These are phyloP conservation scores for Melanotaenia parkinsoni DNA, from an alignment of 2,797 vertebrate species.

Conservation along the genomic window DNA sequence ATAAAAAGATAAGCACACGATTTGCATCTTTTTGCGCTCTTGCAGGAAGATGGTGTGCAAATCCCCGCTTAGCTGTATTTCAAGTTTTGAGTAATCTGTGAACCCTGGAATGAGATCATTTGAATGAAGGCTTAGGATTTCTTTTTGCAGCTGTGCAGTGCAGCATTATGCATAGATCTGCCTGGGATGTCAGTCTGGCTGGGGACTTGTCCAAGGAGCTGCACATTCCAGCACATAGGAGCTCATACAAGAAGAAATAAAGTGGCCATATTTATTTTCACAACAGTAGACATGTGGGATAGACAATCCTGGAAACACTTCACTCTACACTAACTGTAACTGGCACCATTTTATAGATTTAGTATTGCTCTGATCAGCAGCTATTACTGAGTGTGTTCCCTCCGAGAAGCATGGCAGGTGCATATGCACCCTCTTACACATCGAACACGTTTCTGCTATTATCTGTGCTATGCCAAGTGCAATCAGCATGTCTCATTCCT, in stretches of 20 bases:
- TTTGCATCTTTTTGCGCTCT: slow-evolving; percentile 26
- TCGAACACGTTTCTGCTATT: slow-evolving; percentile 60
- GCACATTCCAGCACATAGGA: slow-evolving; percentile 67
- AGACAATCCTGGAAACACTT: slow-evolving; percentile 56
- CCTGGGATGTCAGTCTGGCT: slow-evolving; percentile 59
- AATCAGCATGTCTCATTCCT: slow-evolving; percentile 72
- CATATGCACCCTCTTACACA: slow-evolving; percentile 51
- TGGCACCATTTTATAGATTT: slow-evolving; percentile 43
- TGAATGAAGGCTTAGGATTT: slow-evolving; percentile 70
- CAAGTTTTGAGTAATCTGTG: slow-evolving; percentile 51
- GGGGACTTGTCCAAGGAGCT: slow-evolving; percentile 50
- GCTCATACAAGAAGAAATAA: slow-evolving; percentile 66
- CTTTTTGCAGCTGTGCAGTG: slow-evolving; percentile 74
- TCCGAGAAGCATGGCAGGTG: slow-evolving; percentile 68
- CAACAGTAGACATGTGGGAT: slow-evolving; percentile 45
- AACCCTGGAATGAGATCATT: slow-evolving; percentile 67
- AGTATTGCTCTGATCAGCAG: slow-evolving; percentile 43
- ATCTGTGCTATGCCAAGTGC: slow-evolving; percentile 70
- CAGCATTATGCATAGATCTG: slow-evolving; percentile 57
- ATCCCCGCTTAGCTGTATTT: slow-evolving; percentile 17
- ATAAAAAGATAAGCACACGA: neutral
- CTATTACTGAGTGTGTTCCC: slow-evolving; percentile 53
- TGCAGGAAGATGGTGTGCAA: slow-evolving; percentile 8
- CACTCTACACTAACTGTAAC: slow-evolving; percentile 43
- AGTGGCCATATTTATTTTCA: slow-evolving; percentile 66